Conservation (phyloP, 2,113 vertebrate genomes). For the Eidolon helvum region DNA sequence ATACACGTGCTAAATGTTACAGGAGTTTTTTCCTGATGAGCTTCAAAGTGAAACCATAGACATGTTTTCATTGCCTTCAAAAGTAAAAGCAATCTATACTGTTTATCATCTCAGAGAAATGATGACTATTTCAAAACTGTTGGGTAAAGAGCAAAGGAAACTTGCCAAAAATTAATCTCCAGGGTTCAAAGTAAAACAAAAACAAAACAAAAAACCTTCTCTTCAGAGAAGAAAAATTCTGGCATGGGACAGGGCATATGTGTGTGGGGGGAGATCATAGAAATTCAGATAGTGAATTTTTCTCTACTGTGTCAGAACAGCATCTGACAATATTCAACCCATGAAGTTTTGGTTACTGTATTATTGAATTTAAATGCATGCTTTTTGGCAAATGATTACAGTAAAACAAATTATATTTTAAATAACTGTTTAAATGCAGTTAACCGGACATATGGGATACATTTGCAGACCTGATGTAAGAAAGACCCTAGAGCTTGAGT, state of each 20-base stretch:
- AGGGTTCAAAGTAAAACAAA: slow-evolving; percentile 46
- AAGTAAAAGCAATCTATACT: slow-evolving; percentile 25
- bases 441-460: neutral
- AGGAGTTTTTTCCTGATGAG: neutral
- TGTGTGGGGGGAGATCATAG: neutral
- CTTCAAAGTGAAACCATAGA: slow-evolving; percentile 60
- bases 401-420: neutral
- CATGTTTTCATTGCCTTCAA: slow-evolving; percentile 34
- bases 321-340: neutral
- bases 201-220: neutral
- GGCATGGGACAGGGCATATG: neutral
- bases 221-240: slow-evolving; percentile 17
- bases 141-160: slow-evolving; percentile 31
- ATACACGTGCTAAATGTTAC: neutral
- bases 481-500: neutral
- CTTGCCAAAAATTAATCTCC: neutral
- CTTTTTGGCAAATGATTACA: neutral
- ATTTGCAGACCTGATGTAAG: neutral
- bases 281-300: neutral
- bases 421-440: neutral
- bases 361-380: neutral
- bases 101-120: slow-evolving; percentile 35
- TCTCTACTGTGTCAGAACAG: neutral
- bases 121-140: slow-evolving; percentile 52
- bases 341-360: neutral